Evolutionary conservation across 1,140 invertebrate species (phyloP).

Genomic region (Mycetomoellerius zeteki): DNA sequence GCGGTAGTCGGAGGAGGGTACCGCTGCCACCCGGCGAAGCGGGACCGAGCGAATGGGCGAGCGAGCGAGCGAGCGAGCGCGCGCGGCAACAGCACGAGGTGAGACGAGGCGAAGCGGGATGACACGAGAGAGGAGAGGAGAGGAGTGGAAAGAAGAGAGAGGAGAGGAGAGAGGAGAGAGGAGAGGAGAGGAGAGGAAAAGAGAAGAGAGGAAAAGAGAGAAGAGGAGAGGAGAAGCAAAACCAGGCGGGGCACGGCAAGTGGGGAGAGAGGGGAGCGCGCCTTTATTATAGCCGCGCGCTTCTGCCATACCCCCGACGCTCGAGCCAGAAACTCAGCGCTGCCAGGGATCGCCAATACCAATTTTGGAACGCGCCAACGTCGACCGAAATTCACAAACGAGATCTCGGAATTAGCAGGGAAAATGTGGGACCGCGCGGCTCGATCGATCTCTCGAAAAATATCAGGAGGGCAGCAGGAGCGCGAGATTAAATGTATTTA

Average conservation of each 20-base stretch:
- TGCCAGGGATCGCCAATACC: slow-evolving; percentile 67
- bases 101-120: neutral
- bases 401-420: slow-evolving; percentile 64
- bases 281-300: slow-evolving; percentile 81
- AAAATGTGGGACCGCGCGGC: slow-evolving; percentile 59
- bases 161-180: neutral
- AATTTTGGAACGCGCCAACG: slow-evolving; percentile 69
- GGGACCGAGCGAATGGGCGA: slow-evolving; percentile 22
- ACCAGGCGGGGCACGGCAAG: slow-evolving; percentile 33
- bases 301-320: slow-evolving; percentile 68
- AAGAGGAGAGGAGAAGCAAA: neutral
- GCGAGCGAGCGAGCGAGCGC: neutral
- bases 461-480: slow-evolving; percentile 57
- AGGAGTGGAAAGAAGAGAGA: neutral
- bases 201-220: neutral
- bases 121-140: slow-evolving; percentile 2
- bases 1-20: slow-evolving; percentile 27
- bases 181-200: neutral
- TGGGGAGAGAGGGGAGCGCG: slow-evolving; percentile 44
- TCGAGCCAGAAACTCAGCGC: slow-evolving; percentile 68
- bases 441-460: slow-evolving; percentile 68
- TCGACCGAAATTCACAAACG: slow-evolving; percentile 63
- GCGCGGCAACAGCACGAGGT: neutral
- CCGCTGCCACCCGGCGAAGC: slow-evolving; percentile 64
- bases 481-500: slow-evolving; percentile 64